Evolutionary conservation across 2,888 invertebrate species (phyloP).

Genomic region (Lysandra coridon): DNA sequence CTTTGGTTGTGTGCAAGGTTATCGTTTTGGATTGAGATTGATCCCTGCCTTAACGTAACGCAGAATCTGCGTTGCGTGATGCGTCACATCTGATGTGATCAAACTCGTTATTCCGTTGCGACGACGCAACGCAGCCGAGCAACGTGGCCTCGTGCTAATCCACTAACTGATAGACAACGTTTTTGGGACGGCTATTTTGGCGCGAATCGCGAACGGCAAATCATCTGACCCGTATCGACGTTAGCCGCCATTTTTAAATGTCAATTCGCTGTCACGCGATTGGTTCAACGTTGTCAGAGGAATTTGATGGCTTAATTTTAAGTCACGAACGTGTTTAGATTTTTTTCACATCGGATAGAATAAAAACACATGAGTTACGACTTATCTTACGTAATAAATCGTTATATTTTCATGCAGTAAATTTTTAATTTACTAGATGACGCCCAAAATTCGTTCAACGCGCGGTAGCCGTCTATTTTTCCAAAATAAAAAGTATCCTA

Average conservation of each 20-base stretch:
- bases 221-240: slow-evolving; percentile 8
- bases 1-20: no score
- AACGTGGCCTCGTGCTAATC: neutral
- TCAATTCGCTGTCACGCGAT: slow-evolving; percentile 20
- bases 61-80: no score
- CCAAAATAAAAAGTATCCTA: no score
- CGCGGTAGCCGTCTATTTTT: no score
- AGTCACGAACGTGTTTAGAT: neutral
- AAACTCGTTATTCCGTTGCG: neutral
- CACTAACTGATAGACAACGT: neutral
- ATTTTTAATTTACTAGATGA: no score
- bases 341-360: neutral
- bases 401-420: neutral
- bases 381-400: neutral
- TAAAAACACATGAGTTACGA: neutral
- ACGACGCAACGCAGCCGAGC: neutral
- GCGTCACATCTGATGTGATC: neutral
- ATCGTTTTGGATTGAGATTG: no score
- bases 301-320: neutral
- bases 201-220: neutral
- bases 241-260: slow-evolving; percentile 8
- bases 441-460: no score
- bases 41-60: no score
- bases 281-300: slow-evolving; percentile 9
- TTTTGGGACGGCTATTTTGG: neutral